A percentile compares a stretch with the other conserved stretches of the same genome.
Evolutionary conservation across 2,797 vertebrate species (phyloP).

Genomic region (Todus mexicanus): DNA sequence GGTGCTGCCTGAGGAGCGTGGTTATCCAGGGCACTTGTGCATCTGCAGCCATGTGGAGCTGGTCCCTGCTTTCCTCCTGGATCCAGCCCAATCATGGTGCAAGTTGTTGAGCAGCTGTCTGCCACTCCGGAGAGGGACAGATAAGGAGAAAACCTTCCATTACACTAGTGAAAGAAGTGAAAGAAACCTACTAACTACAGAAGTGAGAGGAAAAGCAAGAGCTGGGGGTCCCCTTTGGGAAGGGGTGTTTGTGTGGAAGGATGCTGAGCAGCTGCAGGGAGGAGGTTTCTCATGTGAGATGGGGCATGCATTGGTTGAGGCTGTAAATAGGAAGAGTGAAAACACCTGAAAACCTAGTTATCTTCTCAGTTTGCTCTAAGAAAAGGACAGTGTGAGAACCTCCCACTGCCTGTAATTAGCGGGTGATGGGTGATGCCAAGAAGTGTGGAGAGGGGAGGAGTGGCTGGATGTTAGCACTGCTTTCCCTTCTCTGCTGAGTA

Average conservation of each 20-base stretch:
- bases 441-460: not conserved
- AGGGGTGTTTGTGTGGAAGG: not conserved
- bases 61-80: not conserved
- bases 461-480: not conserved
- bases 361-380: not conserved
- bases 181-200: not conserved
- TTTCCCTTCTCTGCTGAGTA: not conserved
- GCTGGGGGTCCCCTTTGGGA: not conserved
- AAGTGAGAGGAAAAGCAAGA: not conserved
- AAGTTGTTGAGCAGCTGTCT: not conserved
- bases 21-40: not conserved
- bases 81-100: not conserved
- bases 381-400: not conserved
- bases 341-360: not conserved
- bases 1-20: not conserved
- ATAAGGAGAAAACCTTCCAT: not conserved
- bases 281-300: not conserved
- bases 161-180: not conserved
- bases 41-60: not conserved
- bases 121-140: accelerated
- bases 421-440: not conserved
- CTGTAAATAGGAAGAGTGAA: not conserved
- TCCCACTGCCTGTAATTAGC: not conserved
- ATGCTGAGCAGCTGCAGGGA: not conserved
- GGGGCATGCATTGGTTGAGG: not conserved